These are phyloP conservation scores for Enteromius anoplus DNA, from an alignment of 2,797 vertebrate species.

Conservation along the genomic window DNA sequence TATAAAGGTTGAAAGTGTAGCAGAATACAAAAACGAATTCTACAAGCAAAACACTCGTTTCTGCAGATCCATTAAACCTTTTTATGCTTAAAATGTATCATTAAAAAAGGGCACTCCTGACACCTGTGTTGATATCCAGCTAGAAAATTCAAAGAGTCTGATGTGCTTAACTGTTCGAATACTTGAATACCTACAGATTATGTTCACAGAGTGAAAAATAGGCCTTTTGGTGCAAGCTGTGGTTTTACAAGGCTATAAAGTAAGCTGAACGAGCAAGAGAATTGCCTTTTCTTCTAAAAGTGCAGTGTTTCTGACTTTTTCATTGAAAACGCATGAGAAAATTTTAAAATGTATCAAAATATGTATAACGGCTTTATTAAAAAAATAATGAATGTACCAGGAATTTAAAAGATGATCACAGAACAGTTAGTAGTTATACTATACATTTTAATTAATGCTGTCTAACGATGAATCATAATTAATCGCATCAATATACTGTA, in stretches of 20 bases:
- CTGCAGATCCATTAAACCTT: slow-evolving; percentile 41
- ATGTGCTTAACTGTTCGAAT: neutral
- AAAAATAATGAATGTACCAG: neutral
- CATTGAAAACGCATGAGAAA: neutral
- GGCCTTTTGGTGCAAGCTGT: neutral
- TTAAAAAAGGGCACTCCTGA: slow-evolving; percentile 34
- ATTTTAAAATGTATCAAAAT: neutral
- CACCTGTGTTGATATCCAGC: slow-evolving; percentile 10
- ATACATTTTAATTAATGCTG: no score
- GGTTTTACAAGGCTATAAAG: slow-evolving; percentile 23
- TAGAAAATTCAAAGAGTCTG: slow-evolving; percentile 13
- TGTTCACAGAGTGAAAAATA: neutral
- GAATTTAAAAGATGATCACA: slow-evolving; percentile 1
- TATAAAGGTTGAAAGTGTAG: slow-evolving; percentile 61
- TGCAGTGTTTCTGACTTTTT: slow-evolving; percentile 1
- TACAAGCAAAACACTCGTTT: slow-evolving; percentile 51
- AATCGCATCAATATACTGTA: no score
- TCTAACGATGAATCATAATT: no score
- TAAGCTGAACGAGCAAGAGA: neutral
- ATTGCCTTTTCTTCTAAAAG: neutral
- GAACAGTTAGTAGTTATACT: neutral
- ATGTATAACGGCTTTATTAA: neutral
- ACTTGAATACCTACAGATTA: neutral
- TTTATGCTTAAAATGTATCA: slow-evolving; percentile 38
- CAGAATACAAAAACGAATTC: slow-evolving; percentile 42